Conservation (phyloP, 1,140 invertebrate genomes). For the Ptiloglossa arizonensis region DNA sequence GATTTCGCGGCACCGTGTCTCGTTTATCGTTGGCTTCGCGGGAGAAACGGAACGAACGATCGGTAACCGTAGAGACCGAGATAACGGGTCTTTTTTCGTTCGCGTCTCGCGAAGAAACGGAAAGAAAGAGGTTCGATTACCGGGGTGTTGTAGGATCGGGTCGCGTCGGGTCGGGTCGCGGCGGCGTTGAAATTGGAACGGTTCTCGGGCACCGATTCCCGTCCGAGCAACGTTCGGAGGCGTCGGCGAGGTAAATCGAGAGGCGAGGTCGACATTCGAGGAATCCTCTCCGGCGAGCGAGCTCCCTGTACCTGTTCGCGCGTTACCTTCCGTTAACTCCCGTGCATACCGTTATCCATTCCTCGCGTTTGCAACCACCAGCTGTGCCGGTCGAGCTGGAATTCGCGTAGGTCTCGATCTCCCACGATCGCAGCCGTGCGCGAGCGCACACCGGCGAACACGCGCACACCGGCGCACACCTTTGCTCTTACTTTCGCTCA, state of each 20-base stretch:
- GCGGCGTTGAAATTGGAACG: too few relatives aligned
- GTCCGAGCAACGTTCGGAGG: conserved; percentile 1
- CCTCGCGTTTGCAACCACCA: conserved; percentile 42
- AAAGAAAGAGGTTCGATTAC: too few relatives aligned
- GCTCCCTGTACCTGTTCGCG: conserved; percentile 37
- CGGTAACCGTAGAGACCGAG: too few relatives aligned
- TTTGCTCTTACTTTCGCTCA: conserved; percentile 72
- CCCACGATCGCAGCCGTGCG: conserved; percentile 63
- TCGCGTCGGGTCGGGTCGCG: too few relatives aligned
- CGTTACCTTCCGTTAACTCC: conserved; percentile 71
- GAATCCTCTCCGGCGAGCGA: conserved; percentile 14
- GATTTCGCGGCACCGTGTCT: too few relatives aligned
- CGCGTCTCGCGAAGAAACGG: too few relatives aligned
- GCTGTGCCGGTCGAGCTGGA: conserved; percentile 46
- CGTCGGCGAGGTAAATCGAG: conserved; percentile 1
- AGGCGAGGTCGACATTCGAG: conserved; percentile 44
- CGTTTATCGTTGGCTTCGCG: too few relatives aligned
- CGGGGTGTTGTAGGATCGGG: too few relatives aligned
- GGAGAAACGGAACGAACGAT: too few relatives aligned
- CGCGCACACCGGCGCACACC: conserved; percentile 16
- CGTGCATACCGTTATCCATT: conserved; percentile 66
- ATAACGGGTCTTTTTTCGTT: too few relatives aligned
- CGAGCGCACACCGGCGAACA: not conserved
- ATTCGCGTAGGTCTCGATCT: conserved; percentile 71
- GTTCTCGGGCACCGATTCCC: not conserved